A percentile compares a stretch with the other conserved stretches of the same genome.
phyloP scores from a whole-genome alignment of 1,140 invertebrate species.

The Papilio xuthus region DNA sequence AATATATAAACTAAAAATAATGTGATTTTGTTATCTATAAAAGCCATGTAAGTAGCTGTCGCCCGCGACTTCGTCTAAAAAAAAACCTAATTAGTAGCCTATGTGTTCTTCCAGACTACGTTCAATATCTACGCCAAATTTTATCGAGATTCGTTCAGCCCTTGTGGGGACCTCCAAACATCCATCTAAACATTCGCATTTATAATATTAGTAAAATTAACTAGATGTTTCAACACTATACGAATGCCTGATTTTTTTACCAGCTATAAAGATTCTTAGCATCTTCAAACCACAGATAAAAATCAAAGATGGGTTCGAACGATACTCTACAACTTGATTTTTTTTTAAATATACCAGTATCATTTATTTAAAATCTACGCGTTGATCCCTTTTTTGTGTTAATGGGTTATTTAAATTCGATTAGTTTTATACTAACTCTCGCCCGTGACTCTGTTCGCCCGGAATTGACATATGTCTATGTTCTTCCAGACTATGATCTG shows the following conservation, averaged over 20 bases:
- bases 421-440: neutral
- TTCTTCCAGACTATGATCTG: no score
- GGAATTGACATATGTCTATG: no score
- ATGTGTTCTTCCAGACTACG: no score
- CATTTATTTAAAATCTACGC: constrained; percentile 19
- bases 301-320: constrained; percentile 18
- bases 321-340: constrained; percentile 11
- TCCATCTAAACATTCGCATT: no score
- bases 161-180: no score
- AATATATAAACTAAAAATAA: no score
- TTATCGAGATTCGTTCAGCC: no score
- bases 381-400: neutral
- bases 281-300: constrained; percentile 20
- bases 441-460: neutral
- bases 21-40: no score
- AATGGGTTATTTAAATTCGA: neutral
- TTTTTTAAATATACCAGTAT: neutral
- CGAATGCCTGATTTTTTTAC: constrained; percentile 11
- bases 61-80: no score
- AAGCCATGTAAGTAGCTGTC: no score
- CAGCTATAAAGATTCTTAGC: neutral
- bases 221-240: neutral
- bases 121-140: no score
- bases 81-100: no score
- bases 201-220: neutral